Evolutionary conservation across 1,140 invertebrate genomes (phyloP).

Genomic region (Diabrotica undecimpunctata): DNA sequence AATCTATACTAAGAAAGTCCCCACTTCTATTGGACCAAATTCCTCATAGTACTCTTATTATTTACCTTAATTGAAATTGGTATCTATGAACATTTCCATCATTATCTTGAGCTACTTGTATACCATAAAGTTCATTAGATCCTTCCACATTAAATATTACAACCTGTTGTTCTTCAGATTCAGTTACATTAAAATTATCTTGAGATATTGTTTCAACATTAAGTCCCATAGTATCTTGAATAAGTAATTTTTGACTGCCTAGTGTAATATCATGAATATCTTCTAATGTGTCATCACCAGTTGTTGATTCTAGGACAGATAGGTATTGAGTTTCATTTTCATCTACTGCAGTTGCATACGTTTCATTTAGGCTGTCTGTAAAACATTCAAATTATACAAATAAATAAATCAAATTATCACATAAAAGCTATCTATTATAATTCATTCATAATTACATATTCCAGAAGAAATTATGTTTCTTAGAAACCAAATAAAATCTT

Average conservation of each 20-base stretch:
- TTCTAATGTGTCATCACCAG: constrained; percentile 32
- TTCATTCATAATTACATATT: constrained; percentile 21
- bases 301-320: constrained; percentile 32
- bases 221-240: constrained; percentile 7
- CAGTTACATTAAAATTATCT: constrained; percentile 13
- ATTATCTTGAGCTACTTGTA: constrained; percentile 39
- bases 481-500: constrained; percentile 18
- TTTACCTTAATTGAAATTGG: constrained; percentile 41
- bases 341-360: constrained; percentile 33
- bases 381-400: no score
- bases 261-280: constrained; percentile 30
- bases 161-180: constrained; percentile 27
- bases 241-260: constrained; percentile 23
- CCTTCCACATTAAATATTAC: constrained; percentile 38
- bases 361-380: constrained; percentile 34
- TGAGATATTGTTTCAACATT: constrained; percentile 1
- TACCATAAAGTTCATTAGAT: constrained; percentile 40
- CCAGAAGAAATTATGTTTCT: constrained; percentile 7
- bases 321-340: constrained; percentile 39
- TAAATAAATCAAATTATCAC: no score
- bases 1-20: no score
- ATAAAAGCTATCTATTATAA: constrained; percentile 12
- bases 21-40: no score
- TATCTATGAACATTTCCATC: constrained; percentile 40
- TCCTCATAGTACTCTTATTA: no score